Evolutionary conservation across 2,888 invertebrate species (phyloP).

Genomic region (Philereme vetulata): DNA sequence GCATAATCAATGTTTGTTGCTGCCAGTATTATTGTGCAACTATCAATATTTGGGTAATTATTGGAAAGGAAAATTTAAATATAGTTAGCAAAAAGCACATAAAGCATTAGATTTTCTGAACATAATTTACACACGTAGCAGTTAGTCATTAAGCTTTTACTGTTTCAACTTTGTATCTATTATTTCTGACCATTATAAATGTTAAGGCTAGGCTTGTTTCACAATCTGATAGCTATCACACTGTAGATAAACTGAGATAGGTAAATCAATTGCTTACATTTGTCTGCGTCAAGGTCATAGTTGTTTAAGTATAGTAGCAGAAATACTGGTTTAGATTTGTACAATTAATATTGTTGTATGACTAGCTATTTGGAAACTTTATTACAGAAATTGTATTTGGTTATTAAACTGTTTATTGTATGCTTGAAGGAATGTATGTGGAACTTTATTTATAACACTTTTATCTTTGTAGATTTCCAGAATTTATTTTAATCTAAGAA

Average conservation of each 20-base stretch:
- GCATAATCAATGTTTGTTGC: too few relatives aligned
- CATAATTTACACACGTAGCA: too few relatives aligned
- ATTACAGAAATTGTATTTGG: neutral
- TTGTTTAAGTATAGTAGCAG: conserved; percentile 11
- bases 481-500: too few relatives aligned
- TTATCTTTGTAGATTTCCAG: neutral
- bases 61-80: too few relatives aligned
- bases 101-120: too few relatives aligned
- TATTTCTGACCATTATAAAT: too few relatives aligned
- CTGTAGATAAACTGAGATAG: neutral
- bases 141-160: too few relatives aligned
- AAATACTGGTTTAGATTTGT: conserved; percentile 1
- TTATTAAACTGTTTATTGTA: neutral
- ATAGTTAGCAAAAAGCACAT: too few relatives aligned
- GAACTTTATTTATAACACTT: too few relatives aligned
- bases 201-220: neutral
- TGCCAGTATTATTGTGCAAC: too few relatives aligned
- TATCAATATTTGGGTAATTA: too few relatives aligned
- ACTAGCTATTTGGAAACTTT: neutral
- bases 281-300: conserved; percentile 22
- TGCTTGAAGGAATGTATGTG: neutral
- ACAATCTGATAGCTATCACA: neutral
- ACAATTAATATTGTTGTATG: neutral
- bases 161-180: too few relatives aligned
- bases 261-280: conserved; percentile 16